Evolutionary conservation across 35 echinoderm and acorn worm genomes (phyloP), one percentile per base, ranked within the genome.

Genomic region (Ptychodera flava): DNA sequence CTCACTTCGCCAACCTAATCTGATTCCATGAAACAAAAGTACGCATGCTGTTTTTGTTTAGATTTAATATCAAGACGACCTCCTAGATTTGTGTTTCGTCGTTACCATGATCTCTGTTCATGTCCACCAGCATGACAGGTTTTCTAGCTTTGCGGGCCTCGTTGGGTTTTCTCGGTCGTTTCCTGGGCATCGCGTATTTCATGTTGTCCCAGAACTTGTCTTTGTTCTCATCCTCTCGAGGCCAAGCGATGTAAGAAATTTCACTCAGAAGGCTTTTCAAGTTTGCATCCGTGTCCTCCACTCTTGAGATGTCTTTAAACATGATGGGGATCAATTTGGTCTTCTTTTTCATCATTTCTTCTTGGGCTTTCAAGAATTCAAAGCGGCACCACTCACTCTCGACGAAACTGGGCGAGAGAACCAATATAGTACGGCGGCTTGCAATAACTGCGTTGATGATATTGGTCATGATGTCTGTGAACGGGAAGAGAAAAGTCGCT

Each of bases 301-400:
- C 15, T 30, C 31, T 14, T 1, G 30, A 52, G 1, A 89, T 32
- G 37, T 89, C 87, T 30, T 89, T 37, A 76, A 83, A 89, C 79
- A 89, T 82, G 35, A 89, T 36, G 22, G 87, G 87, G 16, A 89
- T 89, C 33, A 89, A 29, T 16, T 38, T 81, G 38, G 35, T 38
- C 34, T 89, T 64, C 45, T 22, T 64, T 64, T 64, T 64, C 1
- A 94, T 38, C 28, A 89, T 88, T 77, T 91, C 88, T 33, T 91
- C 79, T 53, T 94, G 89, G 1, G 82, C 82, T 83, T 36, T 36
- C 37, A 36, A 30, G 28, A 83, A 83, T 35, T 35, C 82, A 16
- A 83, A 37, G 35, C 34, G 37, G 37, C 82, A 83, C 82, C 32
- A 83, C 2, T 83, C 82, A 83, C 35, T 36, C 31, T 83, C 0